Percentiles rank a stretch among this genome's conserved stretches.
Evolutionary conservation across 2,113 vertebrate genomes (phyloP).

Genomic region (Catharus bicknelli): DNA sequence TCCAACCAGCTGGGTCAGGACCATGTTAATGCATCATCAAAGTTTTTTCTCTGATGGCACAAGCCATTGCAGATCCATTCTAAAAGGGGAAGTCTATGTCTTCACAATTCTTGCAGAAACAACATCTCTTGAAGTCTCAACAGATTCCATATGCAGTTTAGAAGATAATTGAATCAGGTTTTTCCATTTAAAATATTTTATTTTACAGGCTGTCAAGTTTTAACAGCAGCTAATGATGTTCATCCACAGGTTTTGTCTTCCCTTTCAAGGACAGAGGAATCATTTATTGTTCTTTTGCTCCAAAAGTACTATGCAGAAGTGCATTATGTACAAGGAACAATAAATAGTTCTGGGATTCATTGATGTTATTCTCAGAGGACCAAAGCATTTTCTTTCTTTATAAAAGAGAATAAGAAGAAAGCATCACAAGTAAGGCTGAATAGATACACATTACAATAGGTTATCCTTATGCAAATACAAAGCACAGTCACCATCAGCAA

Average conservation of each 20-base stretch:
- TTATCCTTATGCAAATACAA: conserved; percentile 20
- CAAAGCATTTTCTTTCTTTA: not conserved
- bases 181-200: not conserved
- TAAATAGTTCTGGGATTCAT: not conserved
- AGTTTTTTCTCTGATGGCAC: conserved; percentile 38
- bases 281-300: conserved; percentile 1
- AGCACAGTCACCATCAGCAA: not conserved
- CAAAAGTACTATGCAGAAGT: not conserved
- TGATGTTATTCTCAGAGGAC: conserved; percentile 1
- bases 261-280: not conserved
- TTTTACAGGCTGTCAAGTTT: not conserved
- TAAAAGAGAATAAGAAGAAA: not conserved
- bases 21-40: conserved; percentile 39
- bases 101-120: not conserved
- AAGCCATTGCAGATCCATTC: conserved; percentile 1
- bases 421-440: not conserved
- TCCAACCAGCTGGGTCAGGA: conserved; percentile 51
- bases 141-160: not conserved
- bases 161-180: not conserved
- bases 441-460: not conserved
- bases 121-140: not conserved
- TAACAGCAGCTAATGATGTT: not conserved
- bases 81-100: not conserved
- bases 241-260: not conserved
- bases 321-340: not conserved